A percentile compares a stretch with the other conserved stretches of the same genome.
Conservation (phyloP, 2,113 vertebrate genomes). For the Naja naja region DNA sequence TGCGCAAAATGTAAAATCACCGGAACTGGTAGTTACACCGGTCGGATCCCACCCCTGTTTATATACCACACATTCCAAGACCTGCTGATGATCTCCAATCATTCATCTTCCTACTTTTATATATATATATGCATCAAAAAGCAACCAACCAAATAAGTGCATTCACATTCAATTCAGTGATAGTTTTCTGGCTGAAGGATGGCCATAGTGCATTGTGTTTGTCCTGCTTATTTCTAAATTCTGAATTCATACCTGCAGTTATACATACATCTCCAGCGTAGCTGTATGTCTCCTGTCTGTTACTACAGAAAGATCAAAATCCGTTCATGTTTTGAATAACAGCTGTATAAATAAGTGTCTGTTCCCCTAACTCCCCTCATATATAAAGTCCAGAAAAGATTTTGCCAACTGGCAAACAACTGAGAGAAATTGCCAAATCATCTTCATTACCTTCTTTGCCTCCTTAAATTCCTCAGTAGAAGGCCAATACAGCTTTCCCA, state of each 20-base stretch:
- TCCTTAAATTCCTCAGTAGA: neutral
- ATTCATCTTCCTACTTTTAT: neutral
- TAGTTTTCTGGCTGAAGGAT: neutral
- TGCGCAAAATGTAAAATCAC: too few species aligned
- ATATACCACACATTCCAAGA: neutral
- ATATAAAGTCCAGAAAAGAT: neutral
- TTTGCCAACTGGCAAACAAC: neutral
- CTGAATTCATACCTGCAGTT: neutral
- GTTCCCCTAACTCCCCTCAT: neutral
- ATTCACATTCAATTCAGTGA: neutral
- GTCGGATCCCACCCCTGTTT: too few species aligned
- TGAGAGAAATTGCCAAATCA: neutral
- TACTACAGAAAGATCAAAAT: neutral
- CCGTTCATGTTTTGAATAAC: neutral
- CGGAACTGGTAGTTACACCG: too few species aligned
- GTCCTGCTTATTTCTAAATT: neutral
- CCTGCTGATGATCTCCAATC: neutral
- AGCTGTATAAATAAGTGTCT: neutral
- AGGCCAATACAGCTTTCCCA: constrained; percentile 7
- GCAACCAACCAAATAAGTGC: neutral
- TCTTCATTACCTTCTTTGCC: neutral
- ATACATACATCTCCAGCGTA: neutral
- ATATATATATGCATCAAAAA: neutral
- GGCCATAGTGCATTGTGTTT: neutral
- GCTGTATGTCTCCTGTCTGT: neutral